A percentile compares a stretch with the other conserved stretches of the same genome.
Evolutionary conservation across 2,888 invertebrate genomes (phyloP).

Genomic region (Gymnoscelis rufifasciata): DNA sequence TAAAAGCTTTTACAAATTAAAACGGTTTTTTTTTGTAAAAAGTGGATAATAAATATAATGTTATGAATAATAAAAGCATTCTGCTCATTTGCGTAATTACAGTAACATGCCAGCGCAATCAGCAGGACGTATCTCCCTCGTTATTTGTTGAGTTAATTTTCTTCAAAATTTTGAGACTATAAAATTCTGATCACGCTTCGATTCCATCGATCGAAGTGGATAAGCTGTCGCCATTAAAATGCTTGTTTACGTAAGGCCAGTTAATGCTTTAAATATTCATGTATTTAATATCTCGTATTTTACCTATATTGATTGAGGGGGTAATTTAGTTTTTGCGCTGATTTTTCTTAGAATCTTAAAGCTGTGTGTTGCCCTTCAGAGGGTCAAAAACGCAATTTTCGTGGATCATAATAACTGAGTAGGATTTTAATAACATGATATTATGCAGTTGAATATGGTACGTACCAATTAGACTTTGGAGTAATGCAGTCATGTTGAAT

Average conservation of each 20-base stretch:
- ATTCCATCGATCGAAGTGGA: conserved; percentile 55
- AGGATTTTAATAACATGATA: conserved; percentile 45
- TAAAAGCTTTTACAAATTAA: neutral
- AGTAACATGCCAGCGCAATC: conserved; percentile 22
- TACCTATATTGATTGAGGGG: conserved; percentile 24
- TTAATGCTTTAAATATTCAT: conserved; percentile 54
- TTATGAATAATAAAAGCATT: conserved; percentile 9
- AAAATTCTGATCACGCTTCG: conserved; percentile 56
- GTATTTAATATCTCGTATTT: conserved; percentile 32
- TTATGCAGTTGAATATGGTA: conserved; percentile 54
- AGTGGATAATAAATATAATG: neutral
- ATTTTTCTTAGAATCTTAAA: conserved; percentile 54
- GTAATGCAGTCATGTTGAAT: conserved; percentile 44
- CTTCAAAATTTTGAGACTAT: conserved; percentile 34
- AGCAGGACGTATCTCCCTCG: conserved; percentile 26
- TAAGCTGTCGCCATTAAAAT: conserved; percentile 50
- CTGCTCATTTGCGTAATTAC: conserved; percentile 21
- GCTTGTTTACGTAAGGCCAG: conserved; percentile 63
- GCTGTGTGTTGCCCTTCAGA: conserved; percentile 47
- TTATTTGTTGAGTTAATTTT: conserved; percentile 36
- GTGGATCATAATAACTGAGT: conserved; percentile 18
- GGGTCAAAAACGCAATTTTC: conserved; percentile 41
- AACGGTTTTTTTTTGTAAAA: neutral
- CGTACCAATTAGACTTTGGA: conserved; percentile 51
- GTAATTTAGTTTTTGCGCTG: conserved; percentile 38